phyloP scores from a whole-genome alignment of 2,888 invertebrate species.

The Melitaea athalia region DNA sequence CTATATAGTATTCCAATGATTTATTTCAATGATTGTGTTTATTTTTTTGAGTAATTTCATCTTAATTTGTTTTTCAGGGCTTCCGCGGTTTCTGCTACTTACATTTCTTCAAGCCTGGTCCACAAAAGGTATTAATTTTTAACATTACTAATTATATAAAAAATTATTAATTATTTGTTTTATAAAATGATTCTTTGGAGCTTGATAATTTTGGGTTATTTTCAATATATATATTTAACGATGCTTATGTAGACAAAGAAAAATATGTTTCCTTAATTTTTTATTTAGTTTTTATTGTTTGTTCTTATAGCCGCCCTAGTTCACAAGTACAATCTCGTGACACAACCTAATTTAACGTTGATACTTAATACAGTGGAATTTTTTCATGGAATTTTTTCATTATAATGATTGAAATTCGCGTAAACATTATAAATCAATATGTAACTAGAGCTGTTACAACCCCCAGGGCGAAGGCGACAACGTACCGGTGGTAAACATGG shows the following conservation, averaged over 20 bases:
- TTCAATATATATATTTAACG: too few relatives aligned
- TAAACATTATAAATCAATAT: too few relatives aligned
- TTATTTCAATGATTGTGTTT: background rate
- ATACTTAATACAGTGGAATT: too few relatives aligned
- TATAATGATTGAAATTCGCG: too few relatives aligned
- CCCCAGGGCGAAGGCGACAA: conserved; percentile 72
- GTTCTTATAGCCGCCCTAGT: too few relatives aligned
- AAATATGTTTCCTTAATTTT: too few relatives aligned
- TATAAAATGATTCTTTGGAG: background rate
- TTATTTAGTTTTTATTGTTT: too few relatives aligned
- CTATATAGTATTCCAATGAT: background rate
- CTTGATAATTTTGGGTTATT: background rate
- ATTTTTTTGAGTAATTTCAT: background rate
- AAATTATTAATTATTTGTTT: background rate
- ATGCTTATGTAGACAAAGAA: too few relatives aligned
- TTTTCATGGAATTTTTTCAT: too few relatives aligned
- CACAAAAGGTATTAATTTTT: conserved; percentile 62
- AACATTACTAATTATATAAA: background rate
- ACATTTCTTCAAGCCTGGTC: conserved; percentile 87
- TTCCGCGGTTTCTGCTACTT: conserved; percentile 87
- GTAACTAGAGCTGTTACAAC: too few relatives aligned
- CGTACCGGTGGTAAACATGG: conserved; percentile 55
- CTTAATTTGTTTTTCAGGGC: conserved; percentile 63
- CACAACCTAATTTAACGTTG: too few relatives aligned
- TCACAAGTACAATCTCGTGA: too few relatives aligned